Evolutionary conservation across 2,113 vertebrate genomes (phyloP).

Genomic region (Lepisosteus osseus): DNA sequence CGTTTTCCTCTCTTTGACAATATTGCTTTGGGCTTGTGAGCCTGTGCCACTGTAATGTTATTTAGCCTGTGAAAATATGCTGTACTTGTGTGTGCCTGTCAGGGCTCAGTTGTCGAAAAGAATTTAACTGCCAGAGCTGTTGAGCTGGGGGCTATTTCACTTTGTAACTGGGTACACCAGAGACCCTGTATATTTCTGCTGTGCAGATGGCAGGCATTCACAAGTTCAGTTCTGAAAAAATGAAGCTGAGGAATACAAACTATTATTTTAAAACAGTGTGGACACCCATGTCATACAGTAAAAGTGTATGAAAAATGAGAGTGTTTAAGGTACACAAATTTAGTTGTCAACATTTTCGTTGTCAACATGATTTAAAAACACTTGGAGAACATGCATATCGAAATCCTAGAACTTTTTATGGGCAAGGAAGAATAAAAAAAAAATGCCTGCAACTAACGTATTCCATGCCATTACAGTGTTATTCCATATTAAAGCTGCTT

Average conservation of each 20-base stretch:
- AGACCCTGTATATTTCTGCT: conserved; percentile 26
- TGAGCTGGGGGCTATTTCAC: conserved; percentile 23
- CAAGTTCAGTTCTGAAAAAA: conserved; percentile 30
- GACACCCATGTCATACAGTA: too few species aligned
- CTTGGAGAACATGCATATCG: too few species aligned
- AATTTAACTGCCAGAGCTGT: conserved; percentile 30
- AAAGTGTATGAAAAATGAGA: too few species aligned
- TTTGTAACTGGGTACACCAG: conserved; percentile 6
- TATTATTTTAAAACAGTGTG: not conserved
- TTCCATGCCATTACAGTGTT: too few species aligned
- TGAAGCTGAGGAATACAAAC: conserved; percentile 10
- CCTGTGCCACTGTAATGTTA: conserved; percentile 10
- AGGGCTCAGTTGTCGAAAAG: conserved; percentile 31
- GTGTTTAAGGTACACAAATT: too few species aligned
- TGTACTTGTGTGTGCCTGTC: conserved; percentile 21
- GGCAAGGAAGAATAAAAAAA: too few species aligned
- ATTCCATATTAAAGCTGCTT: too few species aligned
- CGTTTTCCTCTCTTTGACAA: not conserved
- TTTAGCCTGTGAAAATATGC: conserved; percentile 12
- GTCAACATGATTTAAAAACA: too few species aligned
- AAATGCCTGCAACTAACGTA: too few species aligned
- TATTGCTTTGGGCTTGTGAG: conserved; percentile 18
- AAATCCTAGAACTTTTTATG: too few species aligned
- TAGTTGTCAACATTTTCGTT: too few species aligned
- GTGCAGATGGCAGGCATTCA: conserved; percentile 36